Evolutionary conservation across 2,888 invertebrate species (phyloP), one percentile per base, ranked within the genome.

Genomic region (Drosophila aldrichi): DNA sequence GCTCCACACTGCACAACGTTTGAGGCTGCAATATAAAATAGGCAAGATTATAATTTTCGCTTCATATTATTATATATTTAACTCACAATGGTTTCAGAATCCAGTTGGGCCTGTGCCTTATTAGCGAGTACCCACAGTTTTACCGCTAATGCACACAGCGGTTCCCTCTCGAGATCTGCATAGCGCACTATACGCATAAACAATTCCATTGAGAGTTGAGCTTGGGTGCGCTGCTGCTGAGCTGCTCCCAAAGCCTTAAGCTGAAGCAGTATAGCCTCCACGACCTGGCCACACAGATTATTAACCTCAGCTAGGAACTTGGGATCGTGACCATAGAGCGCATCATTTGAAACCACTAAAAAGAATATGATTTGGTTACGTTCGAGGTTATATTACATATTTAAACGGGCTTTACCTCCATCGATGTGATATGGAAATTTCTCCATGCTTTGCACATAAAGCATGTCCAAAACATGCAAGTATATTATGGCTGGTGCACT

Each of bases 261-360:
- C 73, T 95, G 95, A 2, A 94, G 93, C 7, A 97, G 92, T 70
- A 98, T 94, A 92, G 97, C 96, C 80, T 96, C 96, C 41, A 98
- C 94, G 60, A 98, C 94, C 76, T 96, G 95, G 0, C 95, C 95
- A 74, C 96, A 96, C 91, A 97, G 95, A 89, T 95, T 95, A 87
- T 97, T 96, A 2, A 98, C 94, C 92, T 97, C 97, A 3, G 94
- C 93, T 56, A 98, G 93, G 91, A 97, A 98, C 92, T 97, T 97
- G 16, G 95, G 95, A 93, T 98, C 98, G 14, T 96, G 95, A 9
- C 98, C 98, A 91, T 98, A 99, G 44, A 99, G 93, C 65, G 96
- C 95, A 92, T 99, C 98, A 91, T 99, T 99, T 4, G 98, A 98
- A 89, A 98, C 96, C 71, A 98, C 97, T 96, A 46, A 0, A 41